Evolutionary conservation across 2,888 invertebrate species (phyloP), one percentile per base, ranked within the genome.

Genomic region (Stenolophus ochropezus): DNA sequence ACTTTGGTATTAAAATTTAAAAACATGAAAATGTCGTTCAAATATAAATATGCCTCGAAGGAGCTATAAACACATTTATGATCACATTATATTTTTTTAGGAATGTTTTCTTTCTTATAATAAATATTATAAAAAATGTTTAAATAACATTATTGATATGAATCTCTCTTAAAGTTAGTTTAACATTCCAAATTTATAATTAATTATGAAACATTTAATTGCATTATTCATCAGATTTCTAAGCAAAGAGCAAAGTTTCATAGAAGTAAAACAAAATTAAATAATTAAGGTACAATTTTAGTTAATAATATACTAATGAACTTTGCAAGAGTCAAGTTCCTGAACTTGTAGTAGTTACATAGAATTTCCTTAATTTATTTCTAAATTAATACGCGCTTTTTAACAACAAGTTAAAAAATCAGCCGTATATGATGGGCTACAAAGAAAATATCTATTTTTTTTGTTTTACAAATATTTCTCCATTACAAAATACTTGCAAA

Each of bases 1-100:
- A 69, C 69, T 69, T 69, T 33, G 21, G 5, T 69, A 69, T 69
- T 69, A 69, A 69, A 69, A 69, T 69, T 69, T 69, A 69, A 69
- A 69, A 16, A 11, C 33, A 5, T 25, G 23, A n/a, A 25, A 25
- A 23, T 25, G 14, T 23, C 25, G n/a, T 61, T 25, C 14, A 25
- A 61, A 61, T 61, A 5, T 42, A 42, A 4, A 42, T 69, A 69
- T 33, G 47, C 69, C 33, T 69, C 11, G 4, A 21, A 65, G 14
- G 6, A 25, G 20, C 1, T 33, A 20, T 69, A 33, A 69, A 69
- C 42, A 69, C 33, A 69, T 69, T 69, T 16, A 69, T 20, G 69
- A n/a, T 69, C 20, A 16, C 69, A 20, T 69, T 21, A 69, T n/a
- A n/a, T n/a, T 20, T 42, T 20, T 42, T 69, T 42, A 20, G n/a